Base-by-base conservation (phyloP, 2,888 invertebrate species). In the Norana najaformis region DNA sequence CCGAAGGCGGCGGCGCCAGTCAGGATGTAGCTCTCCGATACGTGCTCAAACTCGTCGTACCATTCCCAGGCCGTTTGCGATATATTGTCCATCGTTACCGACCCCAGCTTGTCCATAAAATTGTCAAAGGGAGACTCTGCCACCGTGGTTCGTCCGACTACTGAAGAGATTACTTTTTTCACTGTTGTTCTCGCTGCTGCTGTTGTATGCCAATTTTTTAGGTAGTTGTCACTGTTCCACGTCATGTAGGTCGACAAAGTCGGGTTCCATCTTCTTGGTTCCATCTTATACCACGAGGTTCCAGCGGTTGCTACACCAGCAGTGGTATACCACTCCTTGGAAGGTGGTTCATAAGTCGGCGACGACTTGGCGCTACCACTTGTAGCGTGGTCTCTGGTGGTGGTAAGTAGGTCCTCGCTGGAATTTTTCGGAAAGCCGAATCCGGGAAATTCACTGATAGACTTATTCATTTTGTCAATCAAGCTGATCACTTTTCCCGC, bases 21-120 rank as follows among this genome's bases (percentile, higher is more conserved):
- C 18, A 91, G 85, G 39, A 90, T 53, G 53, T 90, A 90, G 20
- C 82, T 35, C 69, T 91, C 91, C 8, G 91, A 83, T 35, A 91
- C 35, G 83, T 53, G 39, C 89, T 90, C 91, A 38, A 88, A 88
- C 23, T 88, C 47, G 41, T 88, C 30, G 41, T 88, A 39, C 88
- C 39, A 39, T 30, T 88, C 47, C 38, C 39, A n/a, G 34, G 39
- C 88, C 88, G 34, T 88, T 0, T 37, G 34, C 41, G 88, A 88
- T 14, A 47, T 47, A 14, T 41, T 88, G 38, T 85, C 85, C 36
- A 85, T 36, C 36, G 35, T 85, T 4, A 36, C 36, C 36, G 8
- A 5, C 36, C 20, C 36, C 36, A 85, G 35, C 0, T 85, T 6
- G 0, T 85, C 85, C 36, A 0, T 0, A 20, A 85, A 37, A 5